These are phyloP conservation scores for Nomada fucata DNA, from an alignment of 2,888 invertebrate species.

Conservation along the genomic window DNA sequence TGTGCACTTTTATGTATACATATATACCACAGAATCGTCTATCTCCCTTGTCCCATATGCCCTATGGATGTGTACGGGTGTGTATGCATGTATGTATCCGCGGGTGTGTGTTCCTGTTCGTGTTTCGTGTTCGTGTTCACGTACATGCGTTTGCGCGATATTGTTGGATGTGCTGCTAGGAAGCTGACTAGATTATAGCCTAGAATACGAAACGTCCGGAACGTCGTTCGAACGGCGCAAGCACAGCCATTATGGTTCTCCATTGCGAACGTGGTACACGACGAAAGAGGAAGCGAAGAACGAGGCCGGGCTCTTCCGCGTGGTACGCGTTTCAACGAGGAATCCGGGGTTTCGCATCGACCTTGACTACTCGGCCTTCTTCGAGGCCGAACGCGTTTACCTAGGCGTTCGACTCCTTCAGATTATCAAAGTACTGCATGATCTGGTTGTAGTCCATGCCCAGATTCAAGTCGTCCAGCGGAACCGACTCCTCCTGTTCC, in stretches of 20 bases:
- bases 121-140: constrained; percentile 30
- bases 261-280: constrained; percentile 41
- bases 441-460: constrained; percentile 99
- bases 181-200: constrained; percentile 83
- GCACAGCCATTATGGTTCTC: constrained; percentile 36
- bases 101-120: background rate
- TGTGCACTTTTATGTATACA: constrained; percentile 5
- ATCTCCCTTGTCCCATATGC: too few relatives aligned
- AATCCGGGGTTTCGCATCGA: constrained; percentile 65
- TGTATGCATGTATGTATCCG: background rate
- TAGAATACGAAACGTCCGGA: constrained; percentile 72
- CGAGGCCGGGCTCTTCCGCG: constrained; percentile 23
- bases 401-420: constrained; percentile 97
- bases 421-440: constrained; percentile 98
- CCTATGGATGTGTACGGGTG: constrained; percentile 12
- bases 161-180: constrained; percentile 81
- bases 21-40: background rate
- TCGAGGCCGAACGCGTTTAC: constrained; percentile 90
- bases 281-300: constrained; percentile 55
- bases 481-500: constrained; percentile 87
- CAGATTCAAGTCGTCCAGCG: constrained; percentile 91
- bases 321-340: constrained; percentile 50
- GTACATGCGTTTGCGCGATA: constrained; percentile 67
- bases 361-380: constrained; percentile 82
- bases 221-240: constrained; percentile 29